Evolutionary conservation across 2,797 vertebrate genomes (phyloP).

Genomic region (Xiphorhynchus erythropygius): DNA sequence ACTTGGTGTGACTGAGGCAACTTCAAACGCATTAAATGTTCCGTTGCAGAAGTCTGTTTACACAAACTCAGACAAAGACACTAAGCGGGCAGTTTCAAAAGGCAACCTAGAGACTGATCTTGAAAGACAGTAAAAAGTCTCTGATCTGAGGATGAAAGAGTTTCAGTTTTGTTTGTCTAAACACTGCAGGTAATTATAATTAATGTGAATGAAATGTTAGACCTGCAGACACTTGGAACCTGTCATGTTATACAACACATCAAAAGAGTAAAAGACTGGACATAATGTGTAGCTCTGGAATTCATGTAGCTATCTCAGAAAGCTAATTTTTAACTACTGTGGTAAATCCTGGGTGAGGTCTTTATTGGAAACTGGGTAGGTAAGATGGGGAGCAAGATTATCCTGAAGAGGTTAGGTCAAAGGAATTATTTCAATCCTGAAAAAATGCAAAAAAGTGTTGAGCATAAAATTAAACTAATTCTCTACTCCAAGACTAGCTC

Average conservation of each 20-base stretch:
- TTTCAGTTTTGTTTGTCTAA: slow-evolving; percentile 31
- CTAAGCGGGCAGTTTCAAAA: not conserved
- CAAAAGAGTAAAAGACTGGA: not conserved
- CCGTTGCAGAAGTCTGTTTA: not conserved
- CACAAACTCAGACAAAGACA: not conserved
- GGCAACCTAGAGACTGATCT: not conserved
- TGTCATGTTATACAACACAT: not conserved
- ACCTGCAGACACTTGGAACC: not conserved
- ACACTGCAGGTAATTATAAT: slow-evolving; percentile 17
- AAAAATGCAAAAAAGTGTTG: not conserved
- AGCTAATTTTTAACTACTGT: not conserved
- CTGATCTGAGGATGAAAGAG: slow-evolving; percentile 40
- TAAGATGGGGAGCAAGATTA: not conserved
- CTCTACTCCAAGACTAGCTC: not conserved
- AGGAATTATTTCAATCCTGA: not conserved
- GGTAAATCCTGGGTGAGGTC: not conserved
- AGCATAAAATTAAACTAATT: not conserved
- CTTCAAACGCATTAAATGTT: not conserved
- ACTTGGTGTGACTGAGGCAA: not conserved
- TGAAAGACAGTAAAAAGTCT: slow-evolving; percentile 28
- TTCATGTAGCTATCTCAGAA: not conserved
- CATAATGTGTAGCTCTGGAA: not conserved
- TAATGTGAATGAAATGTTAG: slow-evolving; percentile 6
- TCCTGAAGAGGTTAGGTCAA: not conserved
- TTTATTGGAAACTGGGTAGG: not conserved